These are phyloP conservation scores for Lasiommata megera DNA, from an alignment of 2,888 invertebrate species.

Conservation along the genomic window DNA sequence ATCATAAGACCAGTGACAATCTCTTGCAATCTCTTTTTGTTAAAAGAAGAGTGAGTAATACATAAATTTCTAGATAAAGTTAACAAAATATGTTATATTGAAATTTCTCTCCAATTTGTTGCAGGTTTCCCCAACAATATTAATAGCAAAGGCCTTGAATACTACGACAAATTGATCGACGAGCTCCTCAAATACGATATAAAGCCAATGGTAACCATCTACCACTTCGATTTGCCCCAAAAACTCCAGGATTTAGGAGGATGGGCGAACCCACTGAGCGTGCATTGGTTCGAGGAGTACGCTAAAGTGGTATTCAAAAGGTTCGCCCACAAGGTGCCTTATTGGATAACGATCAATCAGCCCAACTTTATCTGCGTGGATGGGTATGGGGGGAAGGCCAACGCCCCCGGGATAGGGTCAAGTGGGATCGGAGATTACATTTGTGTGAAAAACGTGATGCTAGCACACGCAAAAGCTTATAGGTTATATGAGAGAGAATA, in stretches of 20 bases:
- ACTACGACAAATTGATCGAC: conserved; percentile 81
- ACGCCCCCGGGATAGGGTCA: conserved; percentile 57
- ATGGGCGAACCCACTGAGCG: conserved; percentile 51
- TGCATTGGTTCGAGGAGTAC: conserved; percentile 73
- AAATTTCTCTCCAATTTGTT: neutral
- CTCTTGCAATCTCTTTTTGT: no score
- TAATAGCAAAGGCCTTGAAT: conserved; percentile 64
- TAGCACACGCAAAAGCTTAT: conserved; percentile 82
- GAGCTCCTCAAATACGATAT: conserved; percentile 61
- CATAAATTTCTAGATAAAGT: no score
- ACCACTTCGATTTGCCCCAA: conserved; percentile 64
- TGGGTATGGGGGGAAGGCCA: conserved; percentile 62
- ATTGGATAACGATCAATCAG: conserved; percentile 84
- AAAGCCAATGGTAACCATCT: conserved; percentile 57
- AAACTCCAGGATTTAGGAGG: conserved; percentile 59
- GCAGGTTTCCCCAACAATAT: conserved; percentile 55
- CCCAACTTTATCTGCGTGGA: conserved; percentile 65
- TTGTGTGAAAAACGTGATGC: conserved; percentile 74
- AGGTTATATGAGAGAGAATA: conserved; percentile 62
- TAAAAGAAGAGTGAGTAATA: no score
- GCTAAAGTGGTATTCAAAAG: conserved; percentile 61
- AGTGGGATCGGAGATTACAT: conserved; percentile 74
- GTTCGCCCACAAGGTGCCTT: conserved; percentile 73
- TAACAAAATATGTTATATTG: no score
- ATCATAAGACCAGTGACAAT: no score